phyloP scores from a whole-genome alignment of 2,797 vertebrate species.

The Clarias pachynema region DNA sequence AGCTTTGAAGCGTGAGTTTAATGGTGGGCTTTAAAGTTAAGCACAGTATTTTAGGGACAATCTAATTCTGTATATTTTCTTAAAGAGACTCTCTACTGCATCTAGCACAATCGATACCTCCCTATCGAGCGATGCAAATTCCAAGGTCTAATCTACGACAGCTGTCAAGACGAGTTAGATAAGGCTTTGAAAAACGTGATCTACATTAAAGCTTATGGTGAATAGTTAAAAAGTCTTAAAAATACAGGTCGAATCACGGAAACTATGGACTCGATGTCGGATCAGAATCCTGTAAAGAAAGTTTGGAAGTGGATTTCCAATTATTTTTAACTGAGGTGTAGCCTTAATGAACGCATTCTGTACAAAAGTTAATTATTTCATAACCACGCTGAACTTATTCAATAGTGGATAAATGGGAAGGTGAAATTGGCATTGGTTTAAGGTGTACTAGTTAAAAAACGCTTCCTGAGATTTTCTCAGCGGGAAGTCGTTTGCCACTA shows the following conservation, averaged over 20 bases:
- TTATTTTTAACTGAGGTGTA: background rate
- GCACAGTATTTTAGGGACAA: too few species aligned
- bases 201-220: background rate
- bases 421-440: conserved; percentile 39
- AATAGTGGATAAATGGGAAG: conserved; percentile 19
- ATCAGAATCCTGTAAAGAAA: background rate
- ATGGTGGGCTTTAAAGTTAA: too few species aligned
- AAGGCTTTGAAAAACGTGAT: background rate
- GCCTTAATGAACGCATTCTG: conserved; percentile 4
- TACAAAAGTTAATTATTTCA: conserved; percentile 15
- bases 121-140: conserved; percentile 6
- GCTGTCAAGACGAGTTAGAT: background rate
- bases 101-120: background rate
- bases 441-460: conserved; percentile 34
- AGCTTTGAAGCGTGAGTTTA: too few species aligned
- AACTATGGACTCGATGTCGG: background rate
- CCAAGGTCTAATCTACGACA: background rate
- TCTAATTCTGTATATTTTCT: background rate
- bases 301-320: background rate
- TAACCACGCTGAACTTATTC: background rate
- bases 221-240: background rate
- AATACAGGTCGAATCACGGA: background rate
- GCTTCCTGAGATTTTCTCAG: conserved; percentile 29
- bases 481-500: conserved; percentile 25
- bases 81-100: background rate